Conservation (phyloP, 2,797 vertebrate genomes). For the Semaprochilodus insignis region DNA sequence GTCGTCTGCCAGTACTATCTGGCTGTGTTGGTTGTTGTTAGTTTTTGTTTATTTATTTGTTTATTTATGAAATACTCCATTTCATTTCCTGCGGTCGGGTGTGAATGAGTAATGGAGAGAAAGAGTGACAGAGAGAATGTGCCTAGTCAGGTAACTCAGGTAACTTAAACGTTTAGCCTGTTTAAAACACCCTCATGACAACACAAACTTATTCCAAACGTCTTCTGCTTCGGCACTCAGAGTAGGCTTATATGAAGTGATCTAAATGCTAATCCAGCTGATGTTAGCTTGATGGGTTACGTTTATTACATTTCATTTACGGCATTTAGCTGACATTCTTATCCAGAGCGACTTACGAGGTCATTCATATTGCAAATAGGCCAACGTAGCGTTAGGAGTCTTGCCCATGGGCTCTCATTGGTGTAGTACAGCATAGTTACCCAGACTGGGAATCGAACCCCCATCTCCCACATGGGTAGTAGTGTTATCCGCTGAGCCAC, state of each 20-base stretch:
- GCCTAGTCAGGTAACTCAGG: not conserved
- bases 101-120: not conserved
- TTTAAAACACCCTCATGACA: not conserved
- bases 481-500: too few relatives aligned
- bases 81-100: not conserved
- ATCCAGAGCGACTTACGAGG: too few relatives aligned
- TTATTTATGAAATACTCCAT: not conserved
- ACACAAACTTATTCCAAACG: not conserved
- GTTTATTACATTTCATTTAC: too few relatives aligned
- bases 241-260: not conserved
- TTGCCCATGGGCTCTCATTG: too few relatives aligned
- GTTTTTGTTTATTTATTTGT: not conserved
- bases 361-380: too few relatives aligned
- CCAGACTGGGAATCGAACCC: too few relatives aligned
- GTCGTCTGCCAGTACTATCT: not conserved
- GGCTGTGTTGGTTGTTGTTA: not conserved
- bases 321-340: too few relatives aligned
- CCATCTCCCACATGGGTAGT: too few relatives aligned
- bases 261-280: too few relatives aligned
- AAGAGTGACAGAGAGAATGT: not conserved
- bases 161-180: not conserved
- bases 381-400: too few relatives aligned
- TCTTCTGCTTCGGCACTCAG: not conserved
- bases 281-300: too few relatives aligned
- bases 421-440: too few relatives aligned